Percentiles rank a stretch among this genome's conserved stretches.
Conservation (phyloP, 2,888 invertebrate species). For the Tetanocera ferruginea region DNA sequence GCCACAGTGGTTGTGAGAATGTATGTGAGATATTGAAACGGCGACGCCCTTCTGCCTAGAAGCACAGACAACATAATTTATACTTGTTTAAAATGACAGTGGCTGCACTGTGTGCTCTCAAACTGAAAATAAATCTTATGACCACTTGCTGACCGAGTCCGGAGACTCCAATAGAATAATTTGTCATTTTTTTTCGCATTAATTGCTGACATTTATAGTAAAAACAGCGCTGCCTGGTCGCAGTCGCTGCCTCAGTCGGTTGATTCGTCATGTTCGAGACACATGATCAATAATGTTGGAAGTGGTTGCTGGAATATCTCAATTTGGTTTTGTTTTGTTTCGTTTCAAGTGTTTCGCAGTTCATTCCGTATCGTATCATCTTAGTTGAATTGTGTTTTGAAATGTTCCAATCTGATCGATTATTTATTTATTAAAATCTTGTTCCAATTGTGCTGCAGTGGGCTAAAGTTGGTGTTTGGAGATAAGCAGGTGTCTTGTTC, state of each 20-base stretch:
- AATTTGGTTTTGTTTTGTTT: constrained; percentile 30
- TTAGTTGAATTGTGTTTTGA: not conserved
- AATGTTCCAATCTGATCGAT: too few relatives aligned
- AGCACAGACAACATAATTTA: not conserved
- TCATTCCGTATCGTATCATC: constrained; percentile 5
- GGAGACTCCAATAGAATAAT: not conserved
- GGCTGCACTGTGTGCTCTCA: too few relatives aligned
- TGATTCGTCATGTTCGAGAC: constrained; percentile 27
- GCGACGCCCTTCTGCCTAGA: constrained; percentile 37
- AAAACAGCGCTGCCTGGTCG: not conserved
- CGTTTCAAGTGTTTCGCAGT: not conserved
- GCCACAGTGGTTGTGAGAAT: not conserved
- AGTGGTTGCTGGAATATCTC: constrained; percentile 43
- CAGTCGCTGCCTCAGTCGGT: constrained; percentile 11
- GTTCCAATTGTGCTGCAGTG: not conserved
- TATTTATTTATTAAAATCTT: not conserved
- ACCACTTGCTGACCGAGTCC: not conserved
- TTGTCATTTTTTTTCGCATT: not conserved
- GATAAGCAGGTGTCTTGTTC: too few relatives aligned
- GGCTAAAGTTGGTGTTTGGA: not conserved
- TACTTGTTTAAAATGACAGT: not conserved
- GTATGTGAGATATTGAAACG: not conserved
- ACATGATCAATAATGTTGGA: constrained; percentile 43
- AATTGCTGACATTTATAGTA: not conserved
- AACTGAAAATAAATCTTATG: too few relatives aligned